phyloP scores from a whole-genome alignment of 2,113 vertebrate species.

The Nansenia antarctica region DNA sequence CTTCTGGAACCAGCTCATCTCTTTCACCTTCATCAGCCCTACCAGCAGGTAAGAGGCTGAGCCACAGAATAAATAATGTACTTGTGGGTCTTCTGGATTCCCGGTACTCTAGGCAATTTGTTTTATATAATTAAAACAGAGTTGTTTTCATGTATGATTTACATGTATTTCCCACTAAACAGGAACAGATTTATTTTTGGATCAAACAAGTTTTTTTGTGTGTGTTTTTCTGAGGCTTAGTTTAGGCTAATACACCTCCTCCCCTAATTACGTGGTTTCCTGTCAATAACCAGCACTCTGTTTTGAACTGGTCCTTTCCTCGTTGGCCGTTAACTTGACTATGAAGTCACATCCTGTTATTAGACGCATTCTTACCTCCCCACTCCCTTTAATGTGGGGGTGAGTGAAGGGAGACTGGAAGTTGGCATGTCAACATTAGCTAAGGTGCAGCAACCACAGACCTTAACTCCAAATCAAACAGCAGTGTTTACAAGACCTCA shows the following conservation, averaged over 20 bases:
- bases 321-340: not conserved
- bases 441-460: not conserved
- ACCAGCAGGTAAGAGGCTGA: conserved; percentile 84
- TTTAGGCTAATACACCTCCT: not conserved
- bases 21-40: conserved; percentile 92
- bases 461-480: conserved; percentile 1
- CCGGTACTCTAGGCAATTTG: not conserved
- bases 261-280: not conserved
- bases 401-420: too few species aligned
- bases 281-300: not conserved
- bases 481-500: conserved; percentile 40
- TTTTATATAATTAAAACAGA: not conserved
- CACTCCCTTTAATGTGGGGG: too few species aligned
- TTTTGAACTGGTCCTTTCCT: not conserved
- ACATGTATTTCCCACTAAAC: not conserved
- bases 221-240: not conserved
- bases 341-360: too few species aligned
- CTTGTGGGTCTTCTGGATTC: not conserved
- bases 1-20: conserved; percentile 99
- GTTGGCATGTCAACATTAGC: not conserved
- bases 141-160: not conserved
- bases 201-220: not conserved
- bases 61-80: not conserved
- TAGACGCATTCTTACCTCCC: too few species aligned
- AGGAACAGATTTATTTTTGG: not conserved